Percentiles rank a stretch among this genome's conserved stretches.
These are phyloP conservation scores for Autographa gamma DNA, from an alignment of 2,888 invertebrate species.

Conservation along the genomic window DNA sequence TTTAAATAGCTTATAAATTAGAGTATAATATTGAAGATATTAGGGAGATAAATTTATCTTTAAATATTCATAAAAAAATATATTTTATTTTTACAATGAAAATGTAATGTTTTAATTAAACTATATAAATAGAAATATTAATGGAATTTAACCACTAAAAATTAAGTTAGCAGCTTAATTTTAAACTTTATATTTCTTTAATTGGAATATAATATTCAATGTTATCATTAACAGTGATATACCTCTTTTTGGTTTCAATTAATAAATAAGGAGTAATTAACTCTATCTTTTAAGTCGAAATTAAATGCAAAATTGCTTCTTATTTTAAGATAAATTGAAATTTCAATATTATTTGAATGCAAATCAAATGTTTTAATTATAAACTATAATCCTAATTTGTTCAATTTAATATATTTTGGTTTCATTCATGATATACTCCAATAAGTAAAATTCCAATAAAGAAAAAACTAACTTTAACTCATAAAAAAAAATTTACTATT, in stretches of 20 bases:
- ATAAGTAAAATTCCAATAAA: constrained; percentile 88
- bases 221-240: constrained; percentile 91
- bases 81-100: constrained; percentile 90
- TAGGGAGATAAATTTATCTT: constrained; percentile 73
- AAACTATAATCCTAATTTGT: constrained; percentile 80
- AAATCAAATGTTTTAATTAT: constrained; percentile 80
- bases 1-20: constrained; percentile 78
- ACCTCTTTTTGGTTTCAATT: constrained; percentile 90
- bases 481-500: constrained; percentile 70
- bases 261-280: constrained; percentile 85
- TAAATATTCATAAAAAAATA: constrained; percentile 73
- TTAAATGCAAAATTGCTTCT: constrained; percentile 87
- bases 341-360: constrained; percentile 79
- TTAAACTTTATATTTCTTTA: constrained; percentile 87
- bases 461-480: constrained; percentile 74
- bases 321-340: constrained; percentile 84
- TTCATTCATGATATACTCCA: constrained; percentile 80
- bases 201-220: constrained; percentile 88
- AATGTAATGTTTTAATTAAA: constrained; percentile 91
- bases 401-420: constrained; percentile 83
- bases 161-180: constrained; percentile 91
- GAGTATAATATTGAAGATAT: constrained; percentile 83
- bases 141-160: constrained; percentile 85
- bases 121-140: constrained; percentile 90
- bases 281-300: constrained; percentile 84